Evolutionary conservation across 2,113 vertebrate genomes (phyloP).

Genomic region (Triplophysa dalaica): DNA sequence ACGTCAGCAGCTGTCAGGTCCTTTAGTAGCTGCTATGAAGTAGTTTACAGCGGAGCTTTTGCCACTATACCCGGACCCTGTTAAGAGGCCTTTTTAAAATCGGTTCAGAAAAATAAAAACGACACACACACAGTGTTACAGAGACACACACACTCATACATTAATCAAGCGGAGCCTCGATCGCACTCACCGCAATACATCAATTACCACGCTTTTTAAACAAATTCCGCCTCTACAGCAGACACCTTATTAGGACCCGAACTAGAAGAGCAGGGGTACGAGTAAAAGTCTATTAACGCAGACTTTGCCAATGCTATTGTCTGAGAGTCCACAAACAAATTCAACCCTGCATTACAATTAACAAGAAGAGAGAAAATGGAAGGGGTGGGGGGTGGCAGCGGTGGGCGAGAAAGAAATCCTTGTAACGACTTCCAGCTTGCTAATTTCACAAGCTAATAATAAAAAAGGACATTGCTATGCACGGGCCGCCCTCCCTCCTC

Average conservation of each 20-base stretch:
- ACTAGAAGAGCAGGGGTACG: constrained; percentile 72
- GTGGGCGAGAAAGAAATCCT: constrained; percentile 74
- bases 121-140: constrained; percentile 5
- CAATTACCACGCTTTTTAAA: constrained; percentile 85
- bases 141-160: constrained; percentile 78
- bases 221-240: constrained; percentile 84
- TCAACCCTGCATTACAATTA: constrained; percentile 87
- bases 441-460: constrained; percentile 93
- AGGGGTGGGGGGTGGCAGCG: background rate
- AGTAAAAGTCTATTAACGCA: constrained; percentile 84
- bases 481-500: constrained; percentile 79
- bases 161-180: constrained; percentile 83
- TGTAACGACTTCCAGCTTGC: constrained; percentile 89
- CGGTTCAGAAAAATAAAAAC: constrained; percentile 74
- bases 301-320: constrained; percentile 75
- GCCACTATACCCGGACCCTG: constrained; percentile 80
- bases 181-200: constrained; percentile 85
- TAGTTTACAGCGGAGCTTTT: constrained; percentile 78
- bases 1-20: constrained; percentile 74
- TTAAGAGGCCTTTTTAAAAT: constrained; percentile 85
- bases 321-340: constrained; percentile 84
- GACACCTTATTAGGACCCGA: constrained; percentile 84
- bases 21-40: constrained; percentile 79
- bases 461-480: constrained; percentile 89
- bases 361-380: constrained; percentile 51